A percentile compares a stretch with the other conserved stretches of the same genome.
Evolutionary conservation across 2,113 vertebrate species (phyloP).

Genomic region (Platichthys stellatus): DNA sequence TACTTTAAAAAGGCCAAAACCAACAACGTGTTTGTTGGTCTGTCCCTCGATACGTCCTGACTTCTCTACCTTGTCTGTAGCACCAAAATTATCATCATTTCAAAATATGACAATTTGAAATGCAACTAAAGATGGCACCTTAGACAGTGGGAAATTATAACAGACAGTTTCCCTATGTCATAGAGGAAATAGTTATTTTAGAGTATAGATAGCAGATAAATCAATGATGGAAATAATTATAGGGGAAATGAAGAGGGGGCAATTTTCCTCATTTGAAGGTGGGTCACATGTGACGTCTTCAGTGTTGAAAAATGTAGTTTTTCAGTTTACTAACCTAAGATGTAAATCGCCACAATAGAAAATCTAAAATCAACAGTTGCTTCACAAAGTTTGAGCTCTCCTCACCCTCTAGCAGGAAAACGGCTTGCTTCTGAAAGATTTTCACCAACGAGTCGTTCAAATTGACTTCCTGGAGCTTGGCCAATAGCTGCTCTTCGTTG

Average conservation of each 20-base stretch:
- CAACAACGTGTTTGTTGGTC: too few relatives aligned
- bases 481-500: conserved; percentile 94
- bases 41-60: too few relatives aligned
- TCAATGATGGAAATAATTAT: background rate
- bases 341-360: background rate
- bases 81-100: too few relatives aligned
- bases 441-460: conserved; percentile 91
- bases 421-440: conserved; percentile 95
- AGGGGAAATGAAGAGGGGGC: too few relatives aligned
- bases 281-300: background rate
- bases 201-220: background rate
- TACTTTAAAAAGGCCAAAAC: too few relatives aligned
- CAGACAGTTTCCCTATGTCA: background rate
- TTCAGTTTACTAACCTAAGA: background rate
- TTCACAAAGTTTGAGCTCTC: background rate
- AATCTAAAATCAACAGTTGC: background rate
- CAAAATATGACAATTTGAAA: too few relatives aligned
- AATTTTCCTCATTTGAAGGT: too few relatives aligned
- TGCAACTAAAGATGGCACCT: too few relatives aligned
- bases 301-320: background rate
- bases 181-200: background rate
- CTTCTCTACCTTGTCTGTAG: too few relatives aligned
- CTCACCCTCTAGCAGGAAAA: conserved; percentile 94
- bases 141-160: too few relatives aligned
- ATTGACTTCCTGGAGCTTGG: conserved; percentile 92